These are phyloP conservation scores for Nautilus pompilius DNA, from an alignment of 1,140 invertebrate genomes.

Conservation along the genomic window DNA sequence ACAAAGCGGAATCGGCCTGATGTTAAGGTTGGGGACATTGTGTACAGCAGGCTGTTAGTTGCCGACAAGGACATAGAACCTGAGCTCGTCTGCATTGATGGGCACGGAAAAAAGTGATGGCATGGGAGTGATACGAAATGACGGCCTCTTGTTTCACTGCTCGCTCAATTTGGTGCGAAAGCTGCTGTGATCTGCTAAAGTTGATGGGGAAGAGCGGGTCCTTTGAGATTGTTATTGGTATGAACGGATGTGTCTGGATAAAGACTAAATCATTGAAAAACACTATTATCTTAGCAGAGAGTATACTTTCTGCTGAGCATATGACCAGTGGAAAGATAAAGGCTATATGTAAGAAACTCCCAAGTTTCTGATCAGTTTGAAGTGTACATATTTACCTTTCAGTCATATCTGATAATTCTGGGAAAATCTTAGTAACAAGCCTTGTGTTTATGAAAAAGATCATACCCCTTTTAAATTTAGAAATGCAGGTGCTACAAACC, in stretches of 20 bases:
- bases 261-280: constrained; percentile 70
- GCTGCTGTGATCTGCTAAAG: constrained; percentile 71
- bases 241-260: constrained; percentile 94
- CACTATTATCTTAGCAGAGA: constrained; percentile 76
- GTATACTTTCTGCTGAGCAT: constrained; percentile 72
- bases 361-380: no score
- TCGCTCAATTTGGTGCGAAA: constrained; percentile 57
- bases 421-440: no score
- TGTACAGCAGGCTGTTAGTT: constrained; percentile 79
- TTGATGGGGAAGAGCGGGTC: constrained; percentile 73
- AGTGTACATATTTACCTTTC: no score
- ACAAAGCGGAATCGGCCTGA: constrained; percentile 94
- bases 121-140: constrained; percentile 74
- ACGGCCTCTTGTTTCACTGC: constrained; percentile 66
- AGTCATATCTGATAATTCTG: no score
- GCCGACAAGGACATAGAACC: constrained; percentile 90
- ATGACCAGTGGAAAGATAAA: constrained; percentile 64
- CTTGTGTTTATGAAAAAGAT: no score
- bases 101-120: constrained; percentile 77
- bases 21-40: constrained; percentile 69
- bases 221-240: constrained; percentile 85
- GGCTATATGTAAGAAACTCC: constrained; percentile 47
- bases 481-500: no score
- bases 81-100: constrained; percentile 89
- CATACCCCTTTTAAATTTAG: no score